Evolutionary conservation across 2,888 invertebrate species (phyloP).

Genomic region (Erebia palarica): DNA sequence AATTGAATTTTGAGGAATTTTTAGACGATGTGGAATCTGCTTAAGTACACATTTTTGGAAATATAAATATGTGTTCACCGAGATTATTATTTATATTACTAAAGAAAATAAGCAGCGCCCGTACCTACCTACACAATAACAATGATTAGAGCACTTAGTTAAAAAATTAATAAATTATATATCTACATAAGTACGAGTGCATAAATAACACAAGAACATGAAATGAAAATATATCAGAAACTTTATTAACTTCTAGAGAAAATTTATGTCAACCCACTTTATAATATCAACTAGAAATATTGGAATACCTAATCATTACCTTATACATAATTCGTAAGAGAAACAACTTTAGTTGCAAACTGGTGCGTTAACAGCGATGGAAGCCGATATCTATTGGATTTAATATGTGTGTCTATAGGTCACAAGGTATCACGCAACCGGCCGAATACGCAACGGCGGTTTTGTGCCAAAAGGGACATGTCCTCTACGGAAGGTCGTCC

Average conservation of each 20-base stretch:
- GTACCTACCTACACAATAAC: not conserved
- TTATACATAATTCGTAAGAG: constrained; percentile 30
- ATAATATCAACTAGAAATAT: constrained; percentile 5
- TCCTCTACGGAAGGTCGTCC: constrained; percentile 64
- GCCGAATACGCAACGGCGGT: constrained; percentile 45
- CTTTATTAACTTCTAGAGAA: not conserved
- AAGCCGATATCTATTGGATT: constrained; percentile 32
- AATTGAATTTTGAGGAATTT: constrained; percentile 28
- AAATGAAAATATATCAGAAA: no score
- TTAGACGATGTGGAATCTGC: constrained; percentile 8
- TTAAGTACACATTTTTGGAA: constrained; percentile 9
- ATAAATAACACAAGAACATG: no score
- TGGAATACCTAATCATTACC: constrained; percentile 17
- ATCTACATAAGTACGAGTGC: no score
- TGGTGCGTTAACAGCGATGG: constrained; percentile 27
- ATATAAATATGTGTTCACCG: not conserved
- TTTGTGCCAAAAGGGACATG: constrained; percentile 58
- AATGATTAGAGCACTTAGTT: not conserved
- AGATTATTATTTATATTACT: not conserved
- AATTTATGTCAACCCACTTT: constrained; percentile 10
- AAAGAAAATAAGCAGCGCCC: not conserved
- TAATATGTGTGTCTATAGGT: constrained; percentile 46
- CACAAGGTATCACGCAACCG: constrained; percentile 46
- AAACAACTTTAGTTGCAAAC: constrained; percentile 23
- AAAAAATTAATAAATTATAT: no score